Evolutionary conservation across 2,888 invertebrate genomes (phyloP).

Genomic region (Scaeva pyrastri): DNA sequence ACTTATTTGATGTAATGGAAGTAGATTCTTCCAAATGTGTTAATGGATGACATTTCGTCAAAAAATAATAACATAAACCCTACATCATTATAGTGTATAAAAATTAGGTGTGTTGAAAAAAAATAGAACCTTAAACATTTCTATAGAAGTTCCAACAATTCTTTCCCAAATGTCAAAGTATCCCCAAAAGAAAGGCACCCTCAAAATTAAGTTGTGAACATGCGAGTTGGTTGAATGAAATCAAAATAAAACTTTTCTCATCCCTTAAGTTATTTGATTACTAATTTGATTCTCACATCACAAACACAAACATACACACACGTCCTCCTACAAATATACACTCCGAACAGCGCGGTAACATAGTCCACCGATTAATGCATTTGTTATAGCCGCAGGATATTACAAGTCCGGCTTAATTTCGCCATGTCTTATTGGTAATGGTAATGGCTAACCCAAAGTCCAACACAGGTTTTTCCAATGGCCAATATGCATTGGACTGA

Average conservation of each 20-base stretch:
- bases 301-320: too few relatives aligned
- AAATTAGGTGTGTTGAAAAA: too few relatives aligned
- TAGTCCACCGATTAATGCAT: conserved; percentile 9
- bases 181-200: too few relatives aligned
- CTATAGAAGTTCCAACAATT: too few relatives aligned
- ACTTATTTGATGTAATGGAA: too few relatives aligned
- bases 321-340: too few relatives aligned
- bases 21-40: too few relatives aligned
- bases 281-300: neutral
- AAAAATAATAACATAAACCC: too few relatives aligned
- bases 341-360: neutral
- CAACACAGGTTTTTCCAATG: conserved; percentile 1
- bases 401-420: conserved; percentile 22
- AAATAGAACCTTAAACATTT: too few relatives aligned
- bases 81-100: too few relatives aligned
- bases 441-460: neutral
- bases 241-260: neutral
- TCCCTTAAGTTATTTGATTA: neutral
- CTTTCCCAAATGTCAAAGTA: neutral
- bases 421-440: conserved; percentile 20
- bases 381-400: conserved; percentile 29
- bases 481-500: neutral
- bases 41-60: too few relatives aligned
- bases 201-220: neutral
- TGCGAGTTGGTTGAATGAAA: neutral